Percentiles rank a stretch among this genome's conserved stretches.
Evolutionary conservation across 2,888 invertebrate species (phyloP).

Genomic region (Dione juno): DNA sequence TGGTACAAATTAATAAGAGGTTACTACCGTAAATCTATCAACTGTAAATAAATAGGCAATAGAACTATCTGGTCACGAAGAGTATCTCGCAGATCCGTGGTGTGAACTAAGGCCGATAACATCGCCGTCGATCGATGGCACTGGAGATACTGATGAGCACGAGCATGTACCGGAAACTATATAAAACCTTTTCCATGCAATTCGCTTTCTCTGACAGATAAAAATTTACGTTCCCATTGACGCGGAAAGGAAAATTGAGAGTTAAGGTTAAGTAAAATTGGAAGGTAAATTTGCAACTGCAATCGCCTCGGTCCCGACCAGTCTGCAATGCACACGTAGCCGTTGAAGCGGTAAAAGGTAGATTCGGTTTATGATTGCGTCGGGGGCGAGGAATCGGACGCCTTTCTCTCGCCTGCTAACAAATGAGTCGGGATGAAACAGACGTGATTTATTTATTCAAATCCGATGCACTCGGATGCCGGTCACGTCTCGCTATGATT

Average conservation of each 20-base stretch:
- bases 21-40: slow-evolving; percentile 45
- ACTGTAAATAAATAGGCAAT: slow-evolving; percentile 41
- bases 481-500: slow-evolving; percentile 67
- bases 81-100: slow-evolving; percentile 49
- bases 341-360: slow-evolving; percentile 66
- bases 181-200: slow-evolving; percentile 44
- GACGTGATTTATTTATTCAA: slow-evolving; percentile 76
- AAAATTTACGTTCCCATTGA: slow-evolving; percentile 57
- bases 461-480: slow-evolving; percentile 66
- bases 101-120: slow-evolving; percentile 57
- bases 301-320: slow-evolving; percentile 34
- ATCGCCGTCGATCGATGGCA: slow-evolving; percentile 54
- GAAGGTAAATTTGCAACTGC: slow-evolving; percentile 37
- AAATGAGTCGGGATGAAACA: slow-evolving; percentile 70
- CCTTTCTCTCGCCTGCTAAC: slow-evolving; percentile 74
- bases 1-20: slow-evolving; percentile 52
- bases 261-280: slow-evolving; percentile 58
- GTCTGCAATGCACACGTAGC: slow-evolving; percentile 51
- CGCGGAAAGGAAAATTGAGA: slow-evolving; percentile 57
- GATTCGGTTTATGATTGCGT: slow-evolving; percentile 66
- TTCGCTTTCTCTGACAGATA: slow-evolving; percentile 68
- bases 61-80: slow-evolving; percentile 44
- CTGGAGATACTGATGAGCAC: slow-evolving; percentile 48
- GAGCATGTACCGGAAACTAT: slow-evolving; percentile 51
- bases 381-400: slow-evolving; percentile 69